Evolutionary conservation across 2,797 vertebrate species (phyloP).

Genomic region (Muscicapa striata): DNA sequence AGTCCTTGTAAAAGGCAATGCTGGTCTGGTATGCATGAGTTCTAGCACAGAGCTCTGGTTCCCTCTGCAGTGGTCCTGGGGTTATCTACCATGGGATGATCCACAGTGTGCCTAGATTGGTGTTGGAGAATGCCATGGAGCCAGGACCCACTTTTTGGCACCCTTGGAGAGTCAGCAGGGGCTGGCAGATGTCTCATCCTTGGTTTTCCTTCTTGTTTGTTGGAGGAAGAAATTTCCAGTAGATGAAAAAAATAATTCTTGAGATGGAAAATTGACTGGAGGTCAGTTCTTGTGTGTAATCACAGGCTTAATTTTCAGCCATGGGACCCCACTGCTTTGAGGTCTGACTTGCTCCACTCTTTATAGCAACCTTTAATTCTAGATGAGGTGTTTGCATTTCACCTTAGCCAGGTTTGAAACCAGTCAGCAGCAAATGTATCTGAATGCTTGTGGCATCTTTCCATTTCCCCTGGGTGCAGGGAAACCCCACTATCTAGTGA

Average conservation of each 20-base stretch:
- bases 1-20: background rate
- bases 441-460: background rate
- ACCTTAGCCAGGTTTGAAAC: background rate
- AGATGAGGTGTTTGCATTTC: background rate
- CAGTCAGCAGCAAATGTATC: background rate
- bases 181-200: background rate
- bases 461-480: background rate
- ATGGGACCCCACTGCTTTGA: background rate
- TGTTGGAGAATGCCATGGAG: background rate
- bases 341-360: background rate
- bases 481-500: background rate
- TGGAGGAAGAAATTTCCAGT: background rate
- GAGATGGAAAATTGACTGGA: background rate
- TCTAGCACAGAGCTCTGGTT: background rate
- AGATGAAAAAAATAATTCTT: background rate
- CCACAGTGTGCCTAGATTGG: background rate
- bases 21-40: background rate
- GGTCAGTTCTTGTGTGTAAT: background rate
- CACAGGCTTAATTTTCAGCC: background rate
- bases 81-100: background rate
- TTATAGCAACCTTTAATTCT: background rate
- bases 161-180: background rate
- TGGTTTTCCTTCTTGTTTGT: background rate
- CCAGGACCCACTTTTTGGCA: fast-evolving
- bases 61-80: background rate